Base-by-base conservation (phyloP, 2,797 vertebrate genomes). In the Gymnopithys bicolor region DNA sequence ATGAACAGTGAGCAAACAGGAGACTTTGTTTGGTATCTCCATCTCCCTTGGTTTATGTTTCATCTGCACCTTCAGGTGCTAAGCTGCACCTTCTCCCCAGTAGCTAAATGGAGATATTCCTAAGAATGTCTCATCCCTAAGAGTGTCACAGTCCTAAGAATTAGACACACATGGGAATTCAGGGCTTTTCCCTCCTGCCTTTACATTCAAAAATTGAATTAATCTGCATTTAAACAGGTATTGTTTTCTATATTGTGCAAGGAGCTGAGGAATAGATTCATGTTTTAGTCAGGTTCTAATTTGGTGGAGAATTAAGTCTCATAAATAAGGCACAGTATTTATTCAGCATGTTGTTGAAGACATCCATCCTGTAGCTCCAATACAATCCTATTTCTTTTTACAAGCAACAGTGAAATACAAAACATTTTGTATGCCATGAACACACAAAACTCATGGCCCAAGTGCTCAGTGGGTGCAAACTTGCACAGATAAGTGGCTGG, bases 231-330 rank as follows among this genome's bases (percentile, higher is more conserved):
- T 88, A 68, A 93, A 75, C 53, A 75, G 53, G 66, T 51, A 88
- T 86, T 94, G 45, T 75, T 94, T 94, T 66, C 76, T 75, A 21
- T 43, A 24, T 66, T 69, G 22, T 69, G 46, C 55, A 62, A 91
- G 80, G 32, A 93, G 24, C 70, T 53, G 45, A 84, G 60, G 81
- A 93, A 90, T 66, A 95, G 60, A 37, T 79, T 96, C 79, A 63
- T 84, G 81, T 87, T 92, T 89, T 68, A 94, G 89, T 89, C 87
- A 87, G 79, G 51, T 63, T 94, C 51, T 85, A 86, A 94, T 89
- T 13, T 85, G 62, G 22, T 74, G 46, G 69, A 77, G 87, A 93
- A 93, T 94, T 92, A 92, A 79, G 49, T 62, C 78, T 89, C 77
- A 86, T 86, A 91, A 94, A 93, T 89, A 95, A 91, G 52, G 62